These are phyloP conservation scores for Scomber colias DNA, from an alignment of 2,113 vertebrate genomes.

Conservation along the genomic window DNA sequence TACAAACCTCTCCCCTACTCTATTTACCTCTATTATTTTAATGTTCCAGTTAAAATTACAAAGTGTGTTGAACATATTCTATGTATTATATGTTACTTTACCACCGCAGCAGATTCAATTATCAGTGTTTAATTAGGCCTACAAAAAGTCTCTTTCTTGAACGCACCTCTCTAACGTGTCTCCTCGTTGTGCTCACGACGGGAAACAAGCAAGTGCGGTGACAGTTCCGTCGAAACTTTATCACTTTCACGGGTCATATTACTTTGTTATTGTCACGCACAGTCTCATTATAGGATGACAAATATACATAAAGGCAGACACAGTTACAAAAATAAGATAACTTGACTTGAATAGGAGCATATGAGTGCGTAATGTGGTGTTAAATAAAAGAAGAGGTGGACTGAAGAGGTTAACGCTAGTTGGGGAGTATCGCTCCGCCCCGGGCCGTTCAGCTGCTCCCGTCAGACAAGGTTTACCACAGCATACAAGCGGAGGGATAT, in stretches of 20 bases:
- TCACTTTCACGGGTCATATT: too few relatives aligned
- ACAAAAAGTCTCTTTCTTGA: slow-evolving; percentile 6
- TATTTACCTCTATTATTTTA: too few relatives aligned
- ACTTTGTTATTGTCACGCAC: background rate
- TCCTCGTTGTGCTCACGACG: background rate
- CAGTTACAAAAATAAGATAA: too few relatives aligned
- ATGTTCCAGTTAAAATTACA: too few relatives aligned
- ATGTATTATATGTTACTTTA: too few relatives aligned
- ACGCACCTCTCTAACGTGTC: background rate
- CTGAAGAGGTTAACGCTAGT: too few relatives aligned
- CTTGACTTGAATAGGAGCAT: too few relatives aligned
- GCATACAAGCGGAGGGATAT: background rate
- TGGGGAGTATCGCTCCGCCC: background rate
- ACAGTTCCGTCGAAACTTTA: slow-evolving; percentile 23
- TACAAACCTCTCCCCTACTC: too few relatives aligned
- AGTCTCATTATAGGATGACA: background rate
- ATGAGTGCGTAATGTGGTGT: too few relatives aligned
- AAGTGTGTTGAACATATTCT: too few relatives aligned
- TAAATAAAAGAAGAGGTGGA: too few relatives aligned
- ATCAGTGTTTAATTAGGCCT: background rate
- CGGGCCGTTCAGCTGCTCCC: slow-evolving; percentile 53
- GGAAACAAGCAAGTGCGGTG: slow-evolving; percentile 12
- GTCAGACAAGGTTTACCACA: slow-evolving; percentile 42
- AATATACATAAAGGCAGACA: background rate
- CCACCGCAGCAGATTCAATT: too few relatives aligned